phyloP scores from a whole-genome alignment of 2,113 vertebrate species.

The Dromaius novaehollandiae region DNA sequence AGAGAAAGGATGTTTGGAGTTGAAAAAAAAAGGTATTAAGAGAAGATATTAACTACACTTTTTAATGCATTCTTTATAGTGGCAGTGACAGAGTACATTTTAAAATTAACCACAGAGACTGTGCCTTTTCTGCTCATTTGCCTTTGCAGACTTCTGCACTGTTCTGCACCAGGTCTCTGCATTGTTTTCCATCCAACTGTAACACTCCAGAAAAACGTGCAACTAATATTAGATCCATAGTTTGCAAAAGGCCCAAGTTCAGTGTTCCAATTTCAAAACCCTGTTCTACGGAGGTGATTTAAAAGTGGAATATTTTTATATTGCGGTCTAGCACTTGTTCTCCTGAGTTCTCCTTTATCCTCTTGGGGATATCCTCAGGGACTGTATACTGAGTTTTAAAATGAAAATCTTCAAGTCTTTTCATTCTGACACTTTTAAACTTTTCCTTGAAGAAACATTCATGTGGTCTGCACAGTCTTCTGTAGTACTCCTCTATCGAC shows the following conservation, averaged over 20 bases:
- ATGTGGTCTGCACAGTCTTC: not conserved
- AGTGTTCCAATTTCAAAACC: conserved; percentile 26
- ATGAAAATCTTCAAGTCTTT: conserved; percentile 26
- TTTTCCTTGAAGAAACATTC: conserved; percentile 9
- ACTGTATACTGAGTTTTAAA: conserved; percentile 44
- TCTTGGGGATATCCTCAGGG: conserved; percentile 40
- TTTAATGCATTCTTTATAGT: conserved; percentile 16
- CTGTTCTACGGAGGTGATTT: not conserved
- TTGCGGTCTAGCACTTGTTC: conserved; percentile 36
- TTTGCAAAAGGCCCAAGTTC: conserved; percentile 21
- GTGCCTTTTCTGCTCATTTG: not conserved
- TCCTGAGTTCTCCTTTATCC: conserved; percentile 58
- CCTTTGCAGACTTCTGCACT: not conserved
- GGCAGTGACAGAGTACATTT: conserved; percentile 41
- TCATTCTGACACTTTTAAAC: conserved; percentile 24
- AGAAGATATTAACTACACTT: not conserved
- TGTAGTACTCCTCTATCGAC: not conserved
- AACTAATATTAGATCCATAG: not conserved
- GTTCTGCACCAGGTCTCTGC: not conserved
- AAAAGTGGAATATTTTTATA: conserved; percentile 11
- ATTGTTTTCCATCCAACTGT: not conserved
- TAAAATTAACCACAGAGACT: conserved; percentile 37
- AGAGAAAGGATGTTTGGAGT: conserved; percentile 34
- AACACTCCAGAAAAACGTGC: not conserved
- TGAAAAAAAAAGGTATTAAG: not conserved